Percentiles rank a stretch among this genome's conserved stretches.
Evolutionary conservation across 2,113 vertebrate genomes (phyloP).

Genomic region (Arenaria interpres): DNA sequence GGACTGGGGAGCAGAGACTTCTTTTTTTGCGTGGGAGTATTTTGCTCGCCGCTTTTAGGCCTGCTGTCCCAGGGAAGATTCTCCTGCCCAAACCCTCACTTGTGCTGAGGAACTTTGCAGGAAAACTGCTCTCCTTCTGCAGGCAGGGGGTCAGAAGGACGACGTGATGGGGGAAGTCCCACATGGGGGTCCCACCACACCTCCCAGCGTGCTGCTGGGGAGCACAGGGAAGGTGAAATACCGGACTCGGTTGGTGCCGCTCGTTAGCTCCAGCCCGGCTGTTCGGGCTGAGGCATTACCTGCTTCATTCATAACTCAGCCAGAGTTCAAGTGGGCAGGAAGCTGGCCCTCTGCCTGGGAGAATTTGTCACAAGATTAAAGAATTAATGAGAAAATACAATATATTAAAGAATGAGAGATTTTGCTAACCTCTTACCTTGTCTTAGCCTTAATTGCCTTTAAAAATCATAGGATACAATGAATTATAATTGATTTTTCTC

Average conservation of each 20-base stretch:
- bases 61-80: fast-evolving
- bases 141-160: neutral
- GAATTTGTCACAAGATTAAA: slow-evolving; percentile 60
- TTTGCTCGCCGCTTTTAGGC: fast-evolving
- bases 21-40: fast-evolving
- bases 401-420: slow-evolving; percentile 62
- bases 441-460: slow-evolving; percentile 64
- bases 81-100: fast-evolving
- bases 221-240: fast-evolving
- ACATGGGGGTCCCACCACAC: fast-evolving
- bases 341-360: slow-evolving; percentile 58
- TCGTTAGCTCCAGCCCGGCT: neutral
- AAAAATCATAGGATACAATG: slow-evolving; percentile 54
- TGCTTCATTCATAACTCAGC: slow-evolving; percentile 22
- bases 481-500: slow-evolving; percentile 68
- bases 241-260: fast-evolving
- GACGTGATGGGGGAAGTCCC: too few relatives aligned
- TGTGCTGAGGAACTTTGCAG: neutral
- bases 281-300: neutral
- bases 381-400: slow-evolving; percentile 69
- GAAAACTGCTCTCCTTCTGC: neutral
- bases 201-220: neutral
- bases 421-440: slow-evolving; percentile 69
- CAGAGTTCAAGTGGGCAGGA: slow-evolving; percentile 48
- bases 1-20: neutral